phyloP scores from a whole-genome alignment of 2,888 invertebrate genomes.

The Leistus spinibarbis region DNA sequence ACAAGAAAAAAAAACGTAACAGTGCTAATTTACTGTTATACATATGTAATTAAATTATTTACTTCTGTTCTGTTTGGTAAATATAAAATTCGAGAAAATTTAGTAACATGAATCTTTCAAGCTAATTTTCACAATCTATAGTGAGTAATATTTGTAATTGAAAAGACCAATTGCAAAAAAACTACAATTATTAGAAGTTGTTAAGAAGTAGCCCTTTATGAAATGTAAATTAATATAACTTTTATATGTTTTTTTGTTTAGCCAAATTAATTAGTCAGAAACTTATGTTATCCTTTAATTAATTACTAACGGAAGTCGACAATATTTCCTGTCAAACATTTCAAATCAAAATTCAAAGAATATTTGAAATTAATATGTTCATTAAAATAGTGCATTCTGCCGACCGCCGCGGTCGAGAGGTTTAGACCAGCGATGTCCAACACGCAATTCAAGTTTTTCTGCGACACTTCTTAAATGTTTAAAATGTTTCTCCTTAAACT shows the following conservation, averaged over 20 bases:
- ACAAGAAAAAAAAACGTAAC: neutral
- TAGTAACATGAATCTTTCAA: no score
- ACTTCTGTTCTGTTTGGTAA: neutral
- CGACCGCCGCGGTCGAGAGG: no score
- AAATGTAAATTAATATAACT: neutral
- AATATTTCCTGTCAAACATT: neutral
- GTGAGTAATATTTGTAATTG: no score
- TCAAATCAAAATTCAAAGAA: no score
- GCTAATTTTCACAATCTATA: no score
- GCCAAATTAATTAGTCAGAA: neutral
- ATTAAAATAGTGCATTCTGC: neutral
- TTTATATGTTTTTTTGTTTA: neutral
- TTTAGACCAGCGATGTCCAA: no score
- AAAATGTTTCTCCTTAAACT: no score
- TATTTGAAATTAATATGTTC: neutral
- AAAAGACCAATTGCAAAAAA: no score
- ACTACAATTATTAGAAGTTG: no score
- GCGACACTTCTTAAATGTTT: no score
- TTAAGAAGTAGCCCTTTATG: neutral
- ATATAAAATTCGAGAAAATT: neutral
- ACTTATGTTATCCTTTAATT: neutral
- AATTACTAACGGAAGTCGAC: neutral
- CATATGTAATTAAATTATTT: neutral
- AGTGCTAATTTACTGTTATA: no score
- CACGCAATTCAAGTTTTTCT: no score